Base-by-base conservation (phyloP, 1,140 invertebrate genomes). In the Pectinophora gossypiella region DNA sequence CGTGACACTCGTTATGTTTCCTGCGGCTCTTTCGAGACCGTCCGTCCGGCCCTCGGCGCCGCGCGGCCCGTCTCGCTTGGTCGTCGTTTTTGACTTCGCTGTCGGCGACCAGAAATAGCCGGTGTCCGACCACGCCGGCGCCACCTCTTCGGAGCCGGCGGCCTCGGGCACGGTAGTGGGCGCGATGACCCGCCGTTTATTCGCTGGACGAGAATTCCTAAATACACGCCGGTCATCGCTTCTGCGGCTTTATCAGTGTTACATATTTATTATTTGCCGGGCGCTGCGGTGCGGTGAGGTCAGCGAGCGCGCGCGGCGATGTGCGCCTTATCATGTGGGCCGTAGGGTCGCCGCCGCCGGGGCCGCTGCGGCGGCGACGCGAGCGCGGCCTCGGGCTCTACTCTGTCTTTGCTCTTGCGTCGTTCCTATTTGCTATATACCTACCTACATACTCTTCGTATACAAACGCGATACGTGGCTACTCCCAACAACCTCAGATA, bases 201-300 rank as follows among this genome's bases (percentile, higher is more conserved):
- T 73, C 68, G 75, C 67, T 66, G 73, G 76, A 76, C 60, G 64
- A 71, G 68, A 73, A 72, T 76, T 75, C 72, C 76, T 80, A 73
- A 76, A 74, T 80, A 80, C 68, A 77, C 73, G 67, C 74, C 80
- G 83, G 79, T 84, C 83, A 83, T 76, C 76, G 78, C 68, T 81
- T 82, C 80, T 80, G 72, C 72, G 76, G 72, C 67, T 79, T 83
- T 85, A 85, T 85, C 83, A 84, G 72, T 82, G 81, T 85, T 86
- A 86, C 83, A 86, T 87, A 87, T 87, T 86, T 86, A 86, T 86
- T 84, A 84, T 83, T 84, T 83, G 83, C 76, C 76, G 79, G 36
- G 18, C 42, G 42, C 48, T 48, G 71, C 66, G 74, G 59, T 71
- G 72, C 71, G 80, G 72, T 84, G 73, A 84, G 83, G 79, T 83